Percentiles rank a stretch among this genome's conserved stretches.
These are phyloP conservation scores for Polydrusus pterygomalis DNA, from an alignment of 2,888 invertebrate genomes.

Conservation along the genomic window DNA sequence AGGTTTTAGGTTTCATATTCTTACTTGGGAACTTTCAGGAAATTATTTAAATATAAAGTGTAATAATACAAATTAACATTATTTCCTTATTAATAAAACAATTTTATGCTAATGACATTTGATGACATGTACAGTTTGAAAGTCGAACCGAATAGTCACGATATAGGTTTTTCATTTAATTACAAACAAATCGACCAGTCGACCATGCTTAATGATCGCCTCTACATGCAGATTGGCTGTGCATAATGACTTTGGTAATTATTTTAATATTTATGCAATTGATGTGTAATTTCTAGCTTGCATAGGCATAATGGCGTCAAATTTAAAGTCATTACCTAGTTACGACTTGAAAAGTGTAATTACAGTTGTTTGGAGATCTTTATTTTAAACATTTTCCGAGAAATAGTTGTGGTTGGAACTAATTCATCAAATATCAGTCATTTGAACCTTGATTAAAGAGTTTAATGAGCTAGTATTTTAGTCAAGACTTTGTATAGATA, in stretches of 20 bases:
- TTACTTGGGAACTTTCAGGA: too few relatives aligned
- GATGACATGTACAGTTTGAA: slow-evolving; percentile 31
- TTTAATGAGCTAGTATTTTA: too few relatives aligned
- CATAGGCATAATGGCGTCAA: slow-evolving; percentile 30
- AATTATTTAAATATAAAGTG: too few relatives aligned
- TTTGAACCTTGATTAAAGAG: not conserved
- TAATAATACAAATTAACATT: too few relatives aligned
- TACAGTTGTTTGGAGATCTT: not conserved
- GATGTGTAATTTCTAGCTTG: slow-evolving; percentile 31
- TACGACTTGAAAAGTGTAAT: slow-evolving; percentile 5
- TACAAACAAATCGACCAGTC: slow-evolving; percentile 22
- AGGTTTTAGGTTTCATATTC: too few relatives aligned
- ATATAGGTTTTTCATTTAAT: slow-evolving; percentile 38
- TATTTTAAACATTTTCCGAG: slow-evolving; percentile 20
- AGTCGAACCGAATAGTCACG: slow-evolving; percentile 35
- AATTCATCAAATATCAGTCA: not conserved
- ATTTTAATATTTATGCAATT: slow-evolving; percentile 35
- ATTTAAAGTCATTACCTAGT: slow-evolving; percentile 17
- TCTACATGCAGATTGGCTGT: slow-evolving; percentile 39
- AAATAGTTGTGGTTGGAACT: not conserved
- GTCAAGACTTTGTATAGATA: too few relatives aligned
- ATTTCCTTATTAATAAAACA: too few relatives aligned
- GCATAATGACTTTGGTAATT: slow-evolving; percentile 38
- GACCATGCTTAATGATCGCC: slow-evolving; percentile 28
- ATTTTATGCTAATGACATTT: slow-evolving; percentile 22